Evolutionary conservation across 2,888 invertebrate species (phyloP), one percentile per base, ranked within the genome.

Genomic region (Drosophila parthenogenetica): DNA sequence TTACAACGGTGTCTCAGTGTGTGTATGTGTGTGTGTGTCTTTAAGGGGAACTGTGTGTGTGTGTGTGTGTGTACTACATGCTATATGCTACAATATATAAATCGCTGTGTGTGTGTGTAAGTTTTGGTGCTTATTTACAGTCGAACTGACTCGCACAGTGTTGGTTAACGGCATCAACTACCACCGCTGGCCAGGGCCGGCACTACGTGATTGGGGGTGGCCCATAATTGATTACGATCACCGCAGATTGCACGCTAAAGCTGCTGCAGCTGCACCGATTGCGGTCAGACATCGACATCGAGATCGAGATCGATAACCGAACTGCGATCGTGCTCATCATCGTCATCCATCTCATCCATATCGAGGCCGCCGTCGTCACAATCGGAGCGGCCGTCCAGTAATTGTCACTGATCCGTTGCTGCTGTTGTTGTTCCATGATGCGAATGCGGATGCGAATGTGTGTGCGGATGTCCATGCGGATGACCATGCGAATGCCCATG

Each of bases 321-420:
- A 80, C 92, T 92, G 77, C 90, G 91, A 69, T 90, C 91, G 39
- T 90, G 87, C 54, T 89, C 87, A 45, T 87, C 89, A 55, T 89
- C 79, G 46, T 90, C 91, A 58, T 87, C 84, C 43, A 90, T 87
- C 60, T 91, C 91, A 16, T 69, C 87, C 39, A 59, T 65, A 61
- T 69, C 86, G 39, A 57, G 69, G 70, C 80, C 87, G 73, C 60
- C 73, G 46, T 77, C 78, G 25, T 78, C 79, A 49, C 86, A 81
- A n/a, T 87, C 89, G 80, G 89, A 85, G 77, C 89, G 89, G 77
- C 91, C 90, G 78, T 91, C 91, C 83, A 85, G 91, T 89, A 91
- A 91, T 88, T 92, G 92, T 92, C 92, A 92, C 92, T 92, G 92
- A 89, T 92, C 92, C 79, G 86, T 74, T 65, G 77, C 65, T 13